Percentiles rank a stretch among this genome's conserved stretches.
Conservation (phyloP, 2,797 vertebrate species). For the Pseudochirops cupreus region DNA sequence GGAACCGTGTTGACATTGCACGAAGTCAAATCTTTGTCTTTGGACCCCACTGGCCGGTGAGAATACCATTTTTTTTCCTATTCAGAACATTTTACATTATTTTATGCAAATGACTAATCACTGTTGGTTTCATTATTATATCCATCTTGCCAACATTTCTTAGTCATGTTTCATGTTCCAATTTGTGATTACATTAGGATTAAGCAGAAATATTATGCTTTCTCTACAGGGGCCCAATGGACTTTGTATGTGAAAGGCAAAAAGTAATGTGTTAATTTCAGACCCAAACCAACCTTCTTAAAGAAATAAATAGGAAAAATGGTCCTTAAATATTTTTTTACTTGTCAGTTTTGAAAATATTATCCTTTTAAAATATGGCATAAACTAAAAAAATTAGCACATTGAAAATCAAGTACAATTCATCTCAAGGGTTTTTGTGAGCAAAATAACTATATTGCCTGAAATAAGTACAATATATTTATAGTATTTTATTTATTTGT, state of each 20-base stretch:
- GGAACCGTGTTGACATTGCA: constrained; percentile 99
- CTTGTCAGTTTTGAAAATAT: background rate
- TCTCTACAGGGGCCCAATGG: constrained; percentile 9
- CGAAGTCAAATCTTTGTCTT: constrained; percentile 99
- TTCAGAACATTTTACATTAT: background rate
- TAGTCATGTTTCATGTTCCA: background rate
- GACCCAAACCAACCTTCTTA: background rate
- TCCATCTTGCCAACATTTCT: constrained; percentile 1
- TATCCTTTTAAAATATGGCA: constrained; percentile 37
- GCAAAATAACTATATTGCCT: constrained; percentile 37
- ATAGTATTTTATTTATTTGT: background rate
- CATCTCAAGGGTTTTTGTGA: background rate
- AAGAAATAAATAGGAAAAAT: constrained; percentile 11
- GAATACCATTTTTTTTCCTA: constrained; percentile 55
- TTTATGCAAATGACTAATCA: background rate
- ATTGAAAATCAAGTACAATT: background rate
- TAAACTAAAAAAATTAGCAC: background rate
- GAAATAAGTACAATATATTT: background rate
- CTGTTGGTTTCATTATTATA: background rate
- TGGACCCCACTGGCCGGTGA: constrained; percentile 97
- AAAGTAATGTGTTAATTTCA: background rate
- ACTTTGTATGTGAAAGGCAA: background rate
- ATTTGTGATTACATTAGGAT: background rate
- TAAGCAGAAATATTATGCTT: background rate
- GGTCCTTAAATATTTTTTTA: constrained; percentile 18